Evolutionary conservation across 2,113 vertebrate species (phyloP).

Genomic region (Trachemys scripta): DNA sequence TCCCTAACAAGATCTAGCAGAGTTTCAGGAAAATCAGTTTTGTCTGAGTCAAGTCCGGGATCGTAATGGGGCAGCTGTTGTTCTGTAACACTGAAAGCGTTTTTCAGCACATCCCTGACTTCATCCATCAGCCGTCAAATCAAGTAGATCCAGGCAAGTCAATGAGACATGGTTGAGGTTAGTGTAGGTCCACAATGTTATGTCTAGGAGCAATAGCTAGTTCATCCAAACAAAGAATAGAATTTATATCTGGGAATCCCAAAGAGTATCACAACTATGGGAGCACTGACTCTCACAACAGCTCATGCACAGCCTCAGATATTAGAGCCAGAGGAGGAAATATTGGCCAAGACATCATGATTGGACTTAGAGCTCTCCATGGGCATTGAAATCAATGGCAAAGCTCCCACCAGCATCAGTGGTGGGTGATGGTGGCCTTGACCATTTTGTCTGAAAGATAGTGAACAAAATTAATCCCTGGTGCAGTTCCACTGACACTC

Average conservation of each 20-base stretch:
- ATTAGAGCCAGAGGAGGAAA: background rate
- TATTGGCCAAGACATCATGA: background rate
- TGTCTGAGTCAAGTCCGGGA: background rate
- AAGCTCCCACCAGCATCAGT: background rate
- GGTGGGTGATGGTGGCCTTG: background rate
- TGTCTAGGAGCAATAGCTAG: background rate
- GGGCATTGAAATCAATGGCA: background rate
- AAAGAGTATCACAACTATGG: background rate
- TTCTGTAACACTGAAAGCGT: rapidly evolving
- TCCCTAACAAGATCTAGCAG: background rate
- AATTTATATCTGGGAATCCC: background rate
- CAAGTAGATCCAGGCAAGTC: background rate
- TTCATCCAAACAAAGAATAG: background rate
- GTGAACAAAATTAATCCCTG: background rate
- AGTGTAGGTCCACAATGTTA: background rate
- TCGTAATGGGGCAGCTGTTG: background rate
- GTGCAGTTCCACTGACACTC: background rate
- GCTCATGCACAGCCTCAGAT: background rate
- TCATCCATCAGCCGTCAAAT: background rate
- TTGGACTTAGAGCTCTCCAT: background rate
- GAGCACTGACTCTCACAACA: background rate
- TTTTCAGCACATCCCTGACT: background rate
- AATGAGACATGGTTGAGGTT: background rate
- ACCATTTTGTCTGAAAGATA: background rate
- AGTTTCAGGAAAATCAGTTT: background rate